Percentiles rank a stretch among this genome's conserved stretches.
Conservation (phyloP, 2,888 invertebrate genomes). For the Andricus curvator region DNA sequence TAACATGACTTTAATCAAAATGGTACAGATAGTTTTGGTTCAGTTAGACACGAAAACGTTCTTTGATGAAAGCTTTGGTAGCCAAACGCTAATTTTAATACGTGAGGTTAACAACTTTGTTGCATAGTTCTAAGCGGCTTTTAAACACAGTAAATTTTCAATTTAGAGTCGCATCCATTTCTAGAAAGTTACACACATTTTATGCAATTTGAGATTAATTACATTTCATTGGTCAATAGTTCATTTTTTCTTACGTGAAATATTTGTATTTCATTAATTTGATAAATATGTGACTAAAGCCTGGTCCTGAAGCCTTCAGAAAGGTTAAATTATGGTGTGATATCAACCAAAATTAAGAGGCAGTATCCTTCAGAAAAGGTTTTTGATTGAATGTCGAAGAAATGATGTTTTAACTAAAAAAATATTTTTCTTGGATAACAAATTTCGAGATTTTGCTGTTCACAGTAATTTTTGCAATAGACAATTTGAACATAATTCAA, state of each 20-base stretch:
- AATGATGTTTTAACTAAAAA: too few species aligned
- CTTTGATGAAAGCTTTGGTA: conserved; percentile 12
- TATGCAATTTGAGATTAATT: not conserved
- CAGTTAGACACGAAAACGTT: not conserved
- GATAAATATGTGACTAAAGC: not conserved
- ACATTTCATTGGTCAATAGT: not conserved
- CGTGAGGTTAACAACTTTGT: not conserved
- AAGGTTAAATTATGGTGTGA: too few species aligned
- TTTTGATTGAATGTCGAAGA: too few species aligned
- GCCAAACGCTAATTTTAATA: conserved; percentile 3
- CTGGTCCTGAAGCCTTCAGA: too few species aligned
- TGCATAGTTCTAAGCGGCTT: conserved; percentile 22
- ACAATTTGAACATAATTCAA: too few species aligned
- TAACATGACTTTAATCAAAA: not conserved
- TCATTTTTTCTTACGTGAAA: not conserved
- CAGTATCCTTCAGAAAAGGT: too few species aligned
- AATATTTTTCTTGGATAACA: too few species aligned
- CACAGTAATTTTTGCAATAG: too few species aligned
- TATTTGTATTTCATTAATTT: not conserved
- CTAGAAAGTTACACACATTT: not conserved
- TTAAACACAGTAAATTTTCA: not conserved
- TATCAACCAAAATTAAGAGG: too few species aligned
- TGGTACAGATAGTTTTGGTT: too few species aligned
- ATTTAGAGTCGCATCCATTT: not conserved
- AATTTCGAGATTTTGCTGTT: too few species aligned